These are phyloP conservation scores for Morphnarchus princeps DNA, from an alignment of 2,113 vertebrate species.

Conservation along the genomic window DNA sequence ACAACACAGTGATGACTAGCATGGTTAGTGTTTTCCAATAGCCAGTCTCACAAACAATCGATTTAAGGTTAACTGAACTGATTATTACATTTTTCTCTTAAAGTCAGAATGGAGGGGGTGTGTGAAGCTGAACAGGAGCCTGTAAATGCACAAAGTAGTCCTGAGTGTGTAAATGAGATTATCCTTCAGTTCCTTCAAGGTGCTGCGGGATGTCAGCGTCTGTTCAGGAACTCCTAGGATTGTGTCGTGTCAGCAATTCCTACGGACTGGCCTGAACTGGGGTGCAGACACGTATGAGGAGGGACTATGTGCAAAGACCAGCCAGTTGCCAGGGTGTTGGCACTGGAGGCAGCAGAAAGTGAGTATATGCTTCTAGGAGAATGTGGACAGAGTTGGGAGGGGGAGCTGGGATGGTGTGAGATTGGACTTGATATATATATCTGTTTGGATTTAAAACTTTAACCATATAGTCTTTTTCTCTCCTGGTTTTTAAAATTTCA, in stretches of 20 bases:
- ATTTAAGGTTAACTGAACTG: neutral
- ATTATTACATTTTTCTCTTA: neutral
- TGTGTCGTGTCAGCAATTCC: neutral
- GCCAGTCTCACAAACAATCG: neutral
- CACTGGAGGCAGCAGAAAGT: neutral
- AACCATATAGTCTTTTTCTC: neutral
- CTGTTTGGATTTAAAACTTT: neutral
- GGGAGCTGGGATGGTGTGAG: neutral
- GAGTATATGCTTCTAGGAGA: neutral
- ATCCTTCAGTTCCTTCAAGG: neutral
- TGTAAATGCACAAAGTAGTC: neutral
- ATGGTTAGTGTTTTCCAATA: neutral
- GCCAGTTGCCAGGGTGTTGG: neutral
- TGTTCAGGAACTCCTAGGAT: neutral
- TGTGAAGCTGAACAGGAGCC: neutral
- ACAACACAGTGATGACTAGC: neutral
- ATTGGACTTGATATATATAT: neutral
- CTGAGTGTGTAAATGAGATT: neutral
- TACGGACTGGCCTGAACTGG: neutral
- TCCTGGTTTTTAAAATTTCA: neutral
- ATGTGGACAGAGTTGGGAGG: neutral
- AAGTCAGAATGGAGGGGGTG: neutral
- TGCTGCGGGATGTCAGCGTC: neutral
- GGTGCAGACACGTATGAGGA: accelerated
- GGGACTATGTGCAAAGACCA: neutral